Conservation (phyloP, 1,140 invertebrate species). For the Notospermus geniculatus region DNA sequence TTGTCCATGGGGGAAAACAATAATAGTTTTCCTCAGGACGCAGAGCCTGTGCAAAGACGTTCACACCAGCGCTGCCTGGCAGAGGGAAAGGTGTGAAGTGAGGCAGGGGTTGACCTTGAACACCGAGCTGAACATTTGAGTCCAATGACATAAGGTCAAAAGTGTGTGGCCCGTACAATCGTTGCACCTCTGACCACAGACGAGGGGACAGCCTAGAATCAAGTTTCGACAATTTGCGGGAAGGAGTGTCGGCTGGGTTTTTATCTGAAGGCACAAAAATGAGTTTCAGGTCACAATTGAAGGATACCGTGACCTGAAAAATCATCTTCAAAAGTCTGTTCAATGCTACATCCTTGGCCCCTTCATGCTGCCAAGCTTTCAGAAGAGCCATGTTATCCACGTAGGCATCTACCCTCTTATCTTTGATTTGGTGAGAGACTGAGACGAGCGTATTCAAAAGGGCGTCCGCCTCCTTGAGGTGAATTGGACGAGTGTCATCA, state of each 20-base stretch:
- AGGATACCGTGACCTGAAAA: background rate
- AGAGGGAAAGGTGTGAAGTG: background rate
- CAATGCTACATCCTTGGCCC: background rate
- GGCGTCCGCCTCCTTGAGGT: background rate
- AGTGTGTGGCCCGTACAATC: background rate
- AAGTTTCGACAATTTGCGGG: background rate
- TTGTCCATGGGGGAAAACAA: too few relatives aligned
- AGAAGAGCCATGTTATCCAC: background rate
- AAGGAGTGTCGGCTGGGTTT: slow-evolving; percentile 3
- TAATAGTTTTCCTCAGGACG: too few relatives aligned
- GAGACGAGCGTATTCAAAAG: background rate
- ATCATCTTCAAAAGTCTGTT: background rate
- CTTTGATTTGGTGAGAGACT: background rate
- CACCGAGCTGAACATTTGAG: background rate
- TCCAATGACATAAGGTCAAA: background rate
- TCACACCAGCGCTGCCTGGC: background rate
- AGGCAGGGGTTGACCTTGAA: background rate
- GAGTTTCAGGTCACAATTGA: background rate
- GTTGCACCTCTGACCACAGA: background rate
- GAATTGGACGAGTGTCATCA: background rate
- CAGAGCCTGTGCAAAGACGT: background rate
- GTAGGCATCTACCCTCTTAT: slow-evolving; percentile 1
- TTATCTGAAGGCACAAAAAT: background rate
- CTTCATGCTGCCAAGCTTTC: background rate
- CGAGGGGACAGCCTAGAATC: background rate